Evolutionary conservation across 2,888 invertebrate species (phyloP), one percentile per base, ranked within the genome.

Genomic region (Dascillus cervinus): DNA sequence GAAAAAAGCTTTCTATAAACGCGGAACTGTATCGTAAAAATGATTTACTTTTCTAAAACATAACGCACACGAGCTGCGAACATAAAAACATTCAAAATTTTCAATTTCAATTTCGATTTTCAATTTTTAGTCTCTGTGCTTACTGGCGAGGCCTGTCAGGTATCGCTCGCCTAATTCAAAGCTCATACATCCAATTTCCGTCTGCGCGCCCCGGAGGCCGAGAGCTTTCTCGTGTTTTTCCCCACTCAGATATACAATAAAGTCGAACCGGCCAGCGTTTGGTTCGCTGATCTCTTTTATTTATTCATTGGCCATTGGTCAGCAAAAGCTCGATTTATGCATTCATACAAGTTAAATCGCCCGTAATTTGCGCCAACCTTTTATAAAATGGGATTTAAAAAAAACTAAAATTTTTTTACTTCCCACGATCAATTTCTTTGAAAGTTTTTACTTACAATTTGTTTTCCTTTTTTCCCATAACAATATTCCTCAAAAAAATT

Each of bases 1-100:
- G 48, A 40, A 44, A 46, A 47, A 45, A 41, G 35, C 37, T 39
- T 35, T 42, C 39, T 33, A 34, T 44, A 40, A 35, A n/a, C n/a
- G 34, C 34, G 31, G 21, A 30, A 31, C 27, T 29, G 11, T 36
- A 19, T 22, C 36, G 30, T 39, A 39, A 39, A 39, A 39, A 34
- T 39, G 39, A 39, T 39, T 39, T 39, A 36, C n/a, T n/a, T n/a
- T n/a, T n/a, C n/a, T 28, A 39, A 26, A 26, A 32, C 13, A 22
- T 20, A 26, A 11, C 22, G 27, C 13, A 13, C 28, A 22, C 11
- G 20, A 11, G n/a, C n/a, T n/a, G n/a, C n/a, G 17, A 17, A 17
- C 17, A 8, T 17, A 17, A 17, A 17, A 17, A 8, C 8, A 4
- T 17, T 6, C 8, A 8, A 17, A 17, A 17, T 6, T 4, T 8